phyloP scores from a whole-genome alignment of 2,888 invertebrate species.

The Drosophila mulleri region DNA sequence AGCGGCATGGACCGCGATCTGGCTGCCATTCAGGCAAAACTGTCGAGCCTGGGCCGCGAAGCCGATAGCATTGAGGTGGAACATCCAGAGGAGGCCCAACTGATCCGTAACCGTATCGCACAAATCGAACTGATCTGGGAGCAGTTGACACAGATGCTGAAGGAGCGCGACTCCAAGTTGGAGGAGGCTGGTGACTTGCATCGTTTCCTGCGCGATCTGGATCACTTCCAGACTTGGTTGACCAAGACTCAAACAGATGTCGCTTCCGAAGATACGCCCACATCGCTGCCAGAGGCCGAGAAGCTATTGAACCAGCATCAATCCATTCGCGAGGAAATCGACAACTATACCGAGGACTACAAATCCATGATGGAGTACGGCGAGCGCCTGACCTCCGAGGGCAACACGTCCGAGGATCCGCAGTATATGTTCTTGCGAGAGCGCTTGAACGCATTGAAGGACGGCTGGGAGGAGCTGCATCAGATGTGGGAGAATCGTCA shows the following conservation, averaged over 20 bases:
- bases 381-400: constrained; percentile 95
- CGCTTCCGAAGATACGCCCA: constrained; percentile 97
- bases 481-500: constrained; percentile 99
- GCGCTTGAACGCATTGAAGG: constrained; percentile 98
- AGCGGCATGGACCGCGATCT: constrained; percentile 99
- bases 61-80: constrained; percentile 96
- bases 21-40: constrained; percentile 98
- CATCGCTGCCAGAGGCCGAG: constrained; percentile 97
- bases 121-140: constrained; percentile 98
- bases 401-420: constrained; percentile 96
- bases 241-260: constrained; percentile 99
- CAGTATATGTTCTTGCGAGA: constrained; percentile 99
- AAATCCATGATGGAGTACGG: constrained; percentile 99
- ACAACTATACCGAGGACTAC: constrained; percentile 99
- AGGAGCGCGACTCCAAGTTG: constrained; percentile 98
- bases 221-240: constrained; percentile 99
- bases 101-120: constrained; percentile 95
- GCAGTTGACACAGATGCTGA: constrained; percentile 97
- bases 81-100: constrained; percentile 96
- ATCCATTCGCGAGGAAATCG: constrained; percentile 99
- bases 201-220: constrained; percentile 98
- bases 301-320: constrained; percentile 98
- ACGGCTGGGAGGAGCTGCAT: constrained; percentile 99
- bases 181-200: constrained; percentile 99
- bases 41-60: constrained; percentile 96